These are phyloP conservation scores for Antidorcas marsupialis DNA, from an alignment of 2,113 vertebrate genomes.

Conservation along the genomic window DNA sequence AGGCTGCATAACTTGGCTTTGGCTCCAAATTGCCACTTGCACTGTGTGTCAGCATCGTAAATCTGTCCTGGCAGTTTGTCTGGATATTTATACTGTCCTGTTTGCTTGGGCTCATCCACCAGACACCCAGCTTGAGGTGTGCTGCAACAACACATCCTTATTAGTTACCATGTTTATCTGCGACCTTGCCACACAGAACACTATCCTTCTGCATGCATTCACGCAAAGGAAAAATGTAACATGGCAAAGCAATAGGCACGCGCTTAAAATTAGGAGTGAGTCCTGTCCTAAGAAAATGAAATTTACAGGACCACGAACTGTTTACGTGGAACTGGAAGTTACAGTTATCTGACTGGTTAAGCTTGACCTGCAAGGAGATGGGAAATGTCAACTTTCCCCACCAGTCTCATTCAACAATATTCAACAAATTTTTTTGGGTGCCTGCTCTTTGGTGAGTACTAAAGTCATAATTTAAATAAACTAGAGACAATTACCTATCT, in stretches of 20 bases:
- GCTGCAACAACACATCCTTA: conserved; percentile 80
- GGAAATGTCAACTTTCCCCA: background rate
- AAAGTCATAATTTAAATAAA: background rate
- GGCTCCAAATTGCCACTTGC: conserved; percentile 99
- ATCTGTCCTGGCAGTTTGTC: conserved; percentile 98
- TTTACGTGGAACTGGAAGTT: background rate
- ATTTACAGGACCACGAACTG: background rate
- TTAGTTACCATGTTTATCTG: conserved; percentile 45
- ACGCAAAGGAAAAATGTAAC: background rate
- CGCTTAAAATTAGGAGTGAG: background rate
- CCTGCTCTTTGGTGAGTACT: background rate
- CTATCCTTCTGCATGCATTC: background rate
- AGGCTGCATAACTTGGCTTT: conserved; percentile 95
- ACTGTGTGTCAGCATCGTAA: conserved; percentile 96
- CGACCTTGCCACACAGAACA: conserved; percentile 22
- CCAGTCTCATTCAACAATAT: background rate
- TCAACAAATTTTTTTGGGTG: background rate
- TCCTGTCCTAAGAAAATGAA: background rate
- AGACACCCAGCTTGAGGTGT: conserved; percentile 97
- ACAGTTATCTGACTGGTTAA: background rate
- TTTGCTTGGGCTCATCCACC: conserved; percentile 95
- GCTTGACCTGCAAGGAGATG: background rate
- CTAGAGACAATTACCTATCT: background rate
- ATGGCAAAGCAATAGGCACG: background rate
- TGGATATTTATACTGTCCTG: conserved; percentile 94